Conservation (phyloP, 2,888 invertebrate genomes). For the Alentia gelatinosa region DNA sequence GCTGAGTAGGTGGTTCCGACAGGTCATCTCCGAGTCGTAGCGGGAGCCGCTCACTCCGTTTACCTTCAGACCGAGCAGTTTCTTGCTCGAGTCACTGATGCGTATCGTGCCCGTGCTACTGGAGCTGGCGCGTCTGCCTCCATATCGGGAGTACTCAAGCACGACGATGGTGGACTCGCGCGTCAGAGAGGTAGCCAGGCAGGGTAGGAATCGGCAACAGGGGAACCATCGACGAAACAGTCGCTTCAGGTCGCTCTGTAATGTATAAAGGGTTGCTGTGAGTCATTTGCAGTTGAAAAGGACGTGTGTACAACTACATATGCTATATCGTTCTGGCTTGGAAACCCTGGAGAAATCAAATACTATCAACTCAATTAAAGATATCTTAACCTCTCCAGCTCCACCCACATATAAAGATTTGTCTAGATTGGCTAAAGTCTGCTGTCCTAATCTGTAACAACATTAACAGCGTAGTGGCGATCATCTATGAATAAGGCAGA, state of each 20-base stretch:
- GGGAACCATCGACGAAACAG: conserved; percentile 49
- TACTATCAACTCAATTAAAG: no score
- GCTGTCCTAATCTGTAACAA: no score
- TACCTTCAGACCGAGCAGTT: conserved; percentile 42
- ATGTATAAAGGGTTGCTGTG: no score
- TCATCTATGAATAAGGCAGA: no score
- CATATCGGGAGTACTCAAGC: conserved; percentile 4
- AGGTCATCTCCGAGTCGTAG: background rate
- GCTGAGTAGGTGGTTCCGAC: conserved; percentile 14
- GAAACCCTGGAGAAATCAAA: no score
- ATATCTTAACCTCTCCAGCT: no score
- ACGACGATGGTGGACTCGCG: conserved; percentile 44
- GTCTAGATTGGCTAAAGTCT: no score
- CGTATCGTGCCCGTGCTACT: conserved; percentile 16
- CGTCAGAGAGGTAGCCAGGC: conserved; percentile 39
- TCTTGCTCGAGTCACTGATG: conserved; percentile 43
- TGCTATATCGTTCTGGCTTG: no score
- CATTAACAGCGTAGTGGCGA: no score
- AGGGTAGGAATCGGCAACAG: conserved; percentile 34
- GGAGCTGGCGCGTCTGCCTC: conserved; percentile 26
- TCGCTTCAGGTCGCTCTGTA: conserved; percentile 54
- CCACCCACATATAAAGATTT: no score
- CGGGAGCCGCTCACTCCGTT: conserved; percentile 10
- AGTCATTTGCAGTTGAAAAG: no score
- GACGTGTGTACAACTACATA: no score